Evolutionary conservation across 2,113 vertebrate genomes (phyloP), one percentile per base, ranked within the genome.

Genomic region (Plotosus lineatus): DNA sequence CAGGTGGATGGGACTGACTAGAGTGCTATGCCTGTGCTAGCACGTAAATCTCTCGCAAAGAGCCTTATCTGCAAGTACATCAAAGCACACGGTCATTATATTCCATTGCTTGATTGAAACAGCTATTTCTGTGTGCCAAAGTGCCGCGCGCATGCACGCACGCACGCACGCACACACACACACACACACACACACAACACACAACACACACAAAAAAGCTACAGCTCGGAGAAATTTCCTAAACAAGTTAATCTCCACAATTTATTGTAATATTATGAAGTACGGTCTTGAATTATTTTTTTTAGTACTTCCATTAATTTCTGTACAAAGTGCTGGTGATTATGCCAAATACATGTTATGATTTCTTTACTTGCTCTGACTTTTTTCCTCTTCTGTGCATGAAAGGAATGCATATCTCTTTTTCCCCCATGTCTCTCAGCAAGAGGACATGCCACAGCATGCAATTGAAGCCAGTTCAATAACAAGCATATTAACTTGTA

Each of bases 81-180:
- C 81, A 81, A 72, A 73, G 56, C 65, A 17, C 72, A 23, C 46
- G 14, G 53, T 28, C 58, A 6, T 53, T 75, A 69, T 51, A 71
- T 48, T 36, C 89, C 96, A 95, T 96, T 95, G 33, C 88, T 55
- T 77, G 28, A 66, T 56, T 78, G 60, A 72, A 78, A 42, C n/a
- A 4, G 31, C 50, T 77, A 23, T 53, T 65, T 31, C 69, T 40
- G 51, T 36, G 53, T 4, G 26, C 61, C 19, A 26, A n/a, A 48
- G 40, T 63, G 15, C 42, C 38, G 48, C 10, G 33, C 17, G 28
- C 21, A 58, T 23, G 42, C 19, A 40, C 21, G 38, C 21, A 14
- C 3, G 55, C 50, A 36, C 72, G 23, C 33, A 28, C 28, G 31
- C 42, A 17, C 42, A 33, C 12, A 17, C n/a, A 28, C 11, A 28